Conservation (phyloP, 2,888 invertebrate species). For the Trilocha varians region DNA sequence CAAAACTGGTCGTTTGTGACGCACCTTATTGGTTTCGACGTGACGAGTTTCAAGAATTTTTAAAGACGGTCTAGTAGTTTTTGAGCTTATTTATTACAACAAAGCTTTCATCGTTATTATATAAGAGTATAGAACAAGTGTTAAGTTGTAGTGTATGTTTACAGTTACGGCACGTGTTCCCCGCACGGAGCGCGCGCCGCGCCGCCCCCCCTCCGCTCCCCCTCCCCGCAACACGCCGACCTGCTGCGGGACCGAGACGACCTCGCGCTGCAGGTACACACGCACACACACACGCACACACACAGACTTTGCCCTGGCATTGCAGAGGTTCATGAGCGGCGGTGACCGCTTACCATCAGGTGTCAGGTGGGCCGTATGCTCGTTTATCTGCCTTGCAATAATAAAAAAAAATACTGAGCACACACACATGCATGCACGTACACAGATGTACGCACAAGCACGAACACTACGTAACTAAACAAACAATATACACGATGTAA, state of each 20-base stretch:
- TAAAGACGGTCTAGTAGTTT: no score
- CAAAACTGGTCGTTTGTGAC: background rate
- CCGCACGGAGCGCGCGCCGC: conserved; percentile 36
- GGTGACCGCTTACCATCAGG: no score
- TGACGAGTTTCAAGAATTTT: no score
- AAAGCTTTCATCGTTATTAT: background rate
- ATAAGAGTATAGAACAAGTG: no score
- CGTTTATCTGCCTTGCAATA: no score
- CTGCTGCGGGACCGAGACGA: conserved; percentile 80
- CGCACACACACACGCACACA: conserved; percentile 9
- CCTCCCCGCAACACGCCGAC: conserved; percentile 70
- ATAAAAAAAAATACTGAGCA: no score
- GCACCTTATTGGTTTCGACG: background rate
- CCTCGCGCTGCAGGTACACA: conserved; percentile 79
- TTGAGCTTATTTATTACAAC: no score
- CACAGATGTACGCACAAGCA: background rate
- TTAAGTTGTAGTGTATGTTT: background rate
- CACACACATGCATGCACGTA: background rate
- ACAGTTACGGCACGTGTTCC: conserved; percentile 36
- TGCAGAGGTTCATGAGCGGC: no score
- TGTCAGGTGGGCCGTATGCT: no score
- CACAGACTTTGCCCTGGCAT: conserved; percentile 13
- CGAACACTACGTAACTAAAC: no score
- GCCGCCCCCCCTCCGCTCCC: conserved; percentile 59
- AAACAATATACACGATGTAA: no score